Conservation (phyloP, 1,140 invertebrate species). For the Drosophila pectinifera region DNA sequence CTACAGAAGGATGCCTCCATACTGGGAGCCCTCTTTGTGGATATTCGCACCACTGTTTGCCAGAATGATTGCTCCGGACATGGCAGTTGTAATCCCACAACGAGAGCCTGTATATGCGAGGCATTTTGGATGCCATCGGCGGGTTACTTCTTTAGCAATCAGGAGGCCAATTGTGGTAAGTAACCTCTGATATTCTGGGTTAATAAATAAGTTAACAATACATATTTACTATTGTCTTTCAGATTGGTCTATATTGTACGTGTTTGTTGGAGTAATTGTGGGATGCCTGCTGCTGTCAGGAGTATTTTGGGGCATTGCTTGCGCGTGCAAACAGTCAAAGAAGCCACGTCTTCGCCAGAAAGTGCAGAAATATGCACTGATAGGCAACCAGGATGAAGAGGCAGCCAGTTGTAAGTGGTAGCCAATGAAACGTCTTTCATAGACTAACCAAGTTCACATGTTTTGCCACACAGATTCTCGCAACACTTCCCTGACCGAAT, state of each 20-base stretch:
- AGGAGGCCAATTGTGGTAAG: conserved; percentile 86
- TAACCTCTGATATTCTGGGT: conserved; percentile 10
- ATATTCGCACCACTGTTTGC: conserved; percentile 93
- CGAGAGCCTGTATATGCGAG: conserved; percentile 94
- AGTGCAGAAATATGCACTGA: conserved; percentile 87
- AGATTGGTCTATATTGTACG: conserved; percentile 96
- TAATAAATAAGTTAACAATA: not conserved
- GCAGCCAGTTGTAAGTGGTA: conserved; percentile 85
- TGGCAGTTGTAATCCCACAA: conserved; percentile 93
- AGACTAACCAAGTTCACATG: not conserved
- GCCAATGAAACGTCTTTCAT: fast-evolving
- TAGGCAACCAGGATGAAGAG: conserved; percentile 87
- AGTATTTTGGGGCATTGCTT: conserved; percentile 90
- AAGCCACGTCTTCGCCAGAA: conserved; percentile 85
- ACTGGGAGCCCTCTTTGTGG: conserved; percentile 90
- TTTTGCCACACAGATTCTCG: conserved; percentile 71
- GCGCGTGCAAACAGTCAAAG: conserved; percentile 88
- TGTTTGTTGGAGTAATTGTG: conserved; percentile 90
- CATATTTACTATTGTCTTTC: conserved; percentile 40
- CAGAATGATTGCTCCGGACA: conserved; percentile 97
- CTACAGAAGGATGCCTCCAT: conserved; percentile 89
- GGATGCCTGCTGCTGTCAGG: conserved; percentile 88
- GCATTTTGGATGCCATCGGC: conserved; percentile 97
- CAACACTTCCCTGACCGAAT: conserved; percentile 89
- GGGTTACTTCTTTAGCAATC: conserved; percentile 85